Evolutionary conservation across 2,797 vertebrate species (phyloP).

Genomic region (Dicrostonyx torquatus): DNA sequence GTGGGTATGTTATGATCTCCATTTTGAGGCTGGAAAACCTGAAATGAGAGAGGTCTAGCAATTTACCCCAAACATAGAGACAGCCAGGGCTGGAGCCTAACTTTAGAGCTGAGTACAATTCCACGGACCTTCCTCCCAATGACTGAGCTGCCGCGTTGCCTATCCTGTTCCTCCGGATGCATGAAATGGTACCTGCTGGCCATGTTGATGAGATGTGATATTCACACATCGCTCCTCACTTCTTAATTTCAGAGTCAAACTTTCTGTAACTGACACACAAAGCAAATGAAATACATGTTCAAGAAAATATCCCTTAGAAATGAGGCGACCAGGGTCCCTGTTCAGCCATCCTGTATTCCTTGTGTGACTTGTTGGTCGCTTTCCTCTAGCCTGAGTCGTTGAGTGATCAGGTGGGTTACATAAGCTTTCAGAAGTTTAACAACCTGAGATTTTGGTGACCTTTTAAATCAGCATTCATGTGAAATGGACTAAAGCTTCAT

Average conservation of each 20-base stretch:
- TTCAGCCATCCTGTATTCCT: not conserved
- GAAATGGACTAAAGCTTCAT: not conserved
- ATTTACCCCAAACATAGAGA: not conserved
- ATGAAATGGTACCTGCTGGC: too few relatives aligned
- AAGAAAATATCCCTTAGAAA: not conserved
- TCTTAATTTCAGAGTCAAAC: not conserved
- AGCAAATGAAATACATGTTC: not conserved
- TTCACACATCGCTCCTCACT: not conserved
- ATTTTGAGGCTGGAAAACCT: not conserved
- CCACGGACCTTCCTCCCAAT: fast-evolving
- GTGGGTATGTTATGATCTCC: not conserved
- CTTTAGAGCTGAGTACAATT: not conserved
- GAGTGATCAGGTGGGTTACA: not conserved
- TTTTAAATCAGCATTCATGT: not conserved
- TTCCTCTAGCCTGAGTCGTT: not conserved
- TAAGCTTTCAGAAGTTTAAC: not conserved
- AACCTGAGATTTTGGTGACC: not conserved
- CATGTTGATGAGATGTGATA: not conserved
- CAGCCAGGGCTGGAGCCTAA: not conserved
- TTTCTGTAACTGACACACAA: not conserved
- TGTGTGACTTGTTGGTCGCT: not conserved
- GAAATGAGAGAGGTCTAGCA: not conserved
- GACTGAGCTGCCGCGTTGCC: not conserved
- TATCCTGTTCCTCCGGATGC: not conserved
- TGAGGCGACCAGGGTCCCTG: not conserved